Evolutionary conservation across 2,113 vertebrate genomes (phyloP).

Genomic region (Cyprinus carpio): DNA sequence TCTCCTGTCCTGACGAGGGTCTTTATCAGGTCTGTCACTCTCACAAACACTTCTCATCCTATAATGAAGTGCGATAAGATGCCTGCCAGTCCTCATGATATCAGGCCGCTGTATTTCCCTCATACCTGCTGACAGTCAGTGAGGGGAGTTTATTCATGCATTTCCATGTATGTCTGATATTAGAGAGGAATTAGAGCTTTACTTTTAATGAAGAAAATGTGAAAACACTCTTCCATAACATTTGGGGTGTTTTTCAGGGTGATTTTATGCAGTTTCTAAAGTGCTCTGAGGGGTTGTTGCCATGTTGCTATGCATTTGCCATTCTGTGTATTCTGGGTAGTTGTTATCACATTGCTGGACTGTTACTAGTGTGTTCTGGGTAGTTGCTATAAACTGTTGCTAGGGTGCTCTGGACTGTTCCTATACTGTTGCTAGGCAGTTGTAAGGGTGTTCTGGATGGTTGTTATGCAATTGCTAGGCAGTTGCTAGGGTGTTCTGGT

Average conservation of each 20-base stretch:
- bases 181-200: background rate
- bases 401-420: too few relatives aligned
- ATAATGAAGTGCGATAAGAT: background rate
- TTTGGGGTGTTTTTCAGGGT: too few relatives aligned
- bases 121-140: background rate
- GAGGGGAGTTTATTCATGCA: background rate
- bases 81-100: background rate
- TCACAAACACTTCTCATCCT: background rate
- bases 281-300: background rate
- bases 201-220: background rate
- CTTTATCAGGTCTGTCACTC: slow-evolving; percentile 2
- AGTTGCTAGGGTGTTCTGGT: too few relatives aligned
- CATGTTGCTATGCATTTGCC: background rate
- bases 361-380: too few relatives aligned
- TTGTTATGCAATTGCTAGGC: too few relatives aligned
- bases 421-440: too few relatives aligned
- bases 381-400: too few relatives aligned
- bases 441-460: too few relatives aligned
- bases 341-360: too few relatives aligned
- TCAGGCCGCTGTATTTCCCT: background rate
- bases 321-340: too few relatives aligned
- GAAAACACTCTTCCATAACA: background rate
- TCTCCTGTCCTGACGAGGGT: background rate
- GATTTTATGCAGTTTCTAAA: too few relatives aligned
- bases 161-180: background rate